Percentiles rank a stretch among this genome's conserved stretches.
Conservation (phyloP, 2,888 invertebrate species). For the Drosophila meridiana region DNA sequence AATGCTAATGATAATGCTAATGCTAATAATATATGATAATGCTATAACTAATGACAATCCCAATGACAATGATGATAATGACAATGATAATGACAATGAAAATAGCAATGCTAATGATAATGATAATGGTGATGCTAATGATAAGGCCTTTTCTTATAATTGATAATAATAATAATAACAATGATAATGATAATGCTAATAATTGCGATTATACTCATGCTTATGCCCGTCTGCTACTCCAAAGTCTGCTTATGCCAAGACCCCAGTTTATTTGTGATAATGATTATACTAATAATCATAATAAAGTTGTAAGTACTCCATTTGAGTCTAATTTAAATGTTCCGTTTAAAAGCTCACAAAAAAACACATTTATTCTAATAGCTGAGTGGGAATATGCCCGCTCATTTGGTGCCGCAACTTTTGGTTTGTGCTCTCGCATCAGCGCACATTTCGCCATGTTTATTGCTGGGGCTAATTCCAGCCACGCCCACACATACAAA, state of each 20-base stretch:
- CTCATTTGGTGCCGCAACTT: not conserved
- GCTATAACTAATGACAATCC: no score
- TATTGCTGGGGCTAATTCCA: conserved; percentile 40
- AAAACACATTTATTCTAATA: not conserved
- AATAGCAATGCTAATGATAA: not conserved
- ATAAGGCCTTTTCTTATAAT: no score
- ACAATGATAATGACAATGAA: not conserved
- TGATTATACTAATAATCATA: not conserved
- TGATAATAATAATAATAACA: not conserved
- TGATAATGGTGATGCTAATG: not conserved
- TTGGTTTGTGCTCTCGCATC: conserved; percentile 27
- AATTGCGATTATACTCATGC: not conserved
- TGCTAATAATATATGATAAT: not conserved
- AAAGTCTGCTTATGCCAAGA: no score
- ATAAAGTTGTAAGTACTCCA: no score
- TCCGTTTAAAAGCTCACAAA: conserved; percentile 1
- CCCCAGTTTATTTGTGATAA: not conserved
- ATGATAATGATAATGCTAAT: not conserved
- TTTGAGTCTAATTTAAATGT: not conserved
- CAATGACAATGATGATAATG: not conserved
- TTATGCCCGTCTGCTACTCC: no score
- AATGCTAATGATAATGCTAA: not conserved
- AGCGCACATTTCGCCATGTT: conserved; percentile 22
- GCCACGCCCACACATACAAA: conserved; percentile 14
- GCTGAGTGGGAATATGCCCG: not conserved